phyloP scores from a whole-genome alignment of 2,113 vertebrate species.

The Coptodon bakossiorum region DNA sequence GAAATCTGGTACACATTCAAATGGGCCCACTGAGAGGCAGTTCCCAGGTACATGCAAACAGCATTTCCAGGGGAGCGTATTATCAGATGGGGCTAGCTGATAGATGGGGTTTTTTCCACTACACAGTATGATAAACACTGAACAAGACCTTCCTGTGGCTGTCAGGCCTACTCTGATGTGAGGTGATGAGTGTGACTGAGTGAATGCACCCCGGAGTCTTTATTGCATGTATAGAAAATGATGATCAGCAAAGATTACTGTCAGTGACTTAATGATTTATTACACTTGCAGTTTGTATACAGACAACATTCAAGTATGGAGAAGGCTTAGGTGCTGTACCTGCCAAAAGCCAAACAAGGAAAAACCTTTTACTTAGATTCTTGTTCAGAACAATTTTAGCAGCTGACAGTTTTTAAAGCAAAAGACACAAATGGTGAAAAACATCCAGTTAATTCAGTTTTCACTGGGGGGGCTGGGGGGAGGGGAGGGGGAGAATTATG shows the following conservation, averaged over 20 bases:
- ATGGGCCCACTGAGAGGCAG: constrained; percentile 36
- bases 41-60: constrained; percentile 46
- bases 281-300: constrained; percentile 10
- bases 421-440: neutral
- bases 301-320: constrained; percentile 13
- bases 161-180: neutral
- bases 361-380: neutral
- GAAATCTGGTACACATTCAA: constrained; percentile 56
- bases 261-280: constrained; percentile 5
- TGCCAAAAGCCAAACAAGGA: neutral
- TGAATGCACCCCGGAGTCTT: neutral
- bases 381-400: neutral
- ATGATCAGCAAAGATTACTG: neutral
- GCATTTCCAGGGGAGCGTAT: constrained; percentile 61
- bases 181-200: neutral
- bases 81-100: constrained; percentile 17
- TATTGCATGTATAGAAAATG: neutral
- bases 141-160: neutral
- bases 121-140: constrained; percentile 24
- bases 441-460: neutral
- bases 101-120: constrained; percentile 17
- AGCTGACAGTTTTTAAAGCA: neutral
- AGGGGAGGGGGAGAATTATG: neutral
- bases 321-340: constrained; percentile 8
- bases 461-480: neutral